Percentiles rank a stretch among this genome's conserved stretches.
These are phyloP conservation scores for Trissoscelio sp. DNA, from an alignment of 2,888 invertebrate species.

Conservation along the genomic window DNA sequence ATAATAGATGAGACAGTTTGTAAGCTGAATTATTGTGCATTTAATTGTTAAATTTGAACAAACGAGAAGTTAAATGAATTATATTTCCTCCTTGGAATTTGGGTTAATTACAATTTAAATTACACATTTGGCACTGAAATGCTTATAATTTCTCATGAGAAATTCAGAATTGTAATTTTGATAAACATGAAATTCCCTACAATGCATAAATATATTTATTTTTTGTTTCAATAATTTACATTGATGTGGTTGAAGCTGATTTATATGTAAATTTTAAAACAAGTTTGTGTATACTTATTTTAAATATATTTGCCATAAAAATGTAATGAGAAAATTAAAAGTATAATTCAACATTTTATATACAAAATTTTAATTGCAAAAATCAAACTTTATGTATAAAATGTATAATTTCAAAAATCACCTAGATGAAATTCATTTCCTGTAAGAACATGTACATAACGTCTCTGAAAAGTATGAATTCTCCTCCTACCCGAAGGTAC, in stretches of 20 bases:
- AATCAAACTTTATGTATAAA: neutral
- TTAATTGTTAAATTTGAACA: neutral
- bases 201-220: neutral
- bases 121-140: neutral
- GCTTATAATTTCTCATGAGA: conserved; percentile 19
- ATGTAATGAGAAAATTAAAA: too few species aligned
- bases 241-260: neutral
- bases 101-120: conserved; percentile 21
- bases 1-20: neutral
- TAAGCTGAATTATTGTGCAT: neutral
- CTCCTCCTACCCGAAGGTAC: conserved; percentile 74
- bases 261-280: too few species aligned
- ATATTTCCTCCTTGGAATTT: conserved; percentile 5
- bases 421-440: conserved; percentile 7
- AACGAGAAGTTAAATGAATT: neutral
- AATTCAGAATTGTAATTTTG: conserved; percentile 4
- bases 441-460: neutral
- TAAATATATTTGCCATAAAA: too few species aligned
- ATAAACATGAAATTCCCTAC: too few species aligned
- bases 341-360: too few species aligned
- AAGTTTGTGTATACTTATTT: too few species aligned
- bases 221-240: neutral
- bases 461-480: conserved; percentile 41
- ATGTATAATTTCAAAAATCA: conserved; percentile 2
- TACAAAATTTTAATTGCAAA: too few species aligned